Base-by-base conservation (phyloP, 1,140 invertebrate species). In the Melitaea cinxia region DNA sequence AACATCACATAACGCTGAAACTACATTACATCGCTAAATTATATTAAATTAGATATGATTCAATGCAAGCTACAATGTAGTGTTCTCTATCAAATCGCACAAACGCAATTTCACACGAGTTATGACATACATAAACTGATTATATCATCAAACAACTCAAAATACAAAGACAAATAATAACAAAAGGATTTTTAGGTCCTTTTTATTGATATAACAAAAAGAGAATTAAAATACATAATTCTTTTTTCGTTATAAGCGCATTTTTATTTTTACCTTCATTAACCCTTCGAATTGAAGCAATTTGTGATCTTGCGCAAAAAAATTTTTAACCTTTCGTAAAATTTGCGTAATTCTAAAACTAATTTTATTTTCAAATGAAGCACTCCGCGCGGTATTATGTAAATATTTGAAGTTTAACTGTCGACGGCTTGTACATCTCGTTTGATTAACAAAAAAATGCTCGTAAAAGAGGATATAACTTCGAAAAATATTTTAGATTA, bases 291-390 rank as follows among this genome's bases (percentile, higher is more conserved):
- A 33, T 59, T 52, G 54, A 58, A 66, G 26, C 15, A 54, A 66
- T 55, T 59, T 53, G 45, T 55, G 23, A 39, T 54, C 19, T 33
- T 33, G 42, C 12, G 0, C 17, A 19, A 49, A 12, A 28, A 37
- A 57, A 63, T 64, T 64, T 42, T 64, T 24, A 64, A 68, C 66
- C 66, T 68, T 64, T 64, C 47, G 33, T 39, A 9, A 12, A 59
- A 68, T 68, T 68, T 64, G 9, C 66, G 64, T 68, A 58, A 58
- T 64, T 68, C 55, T 63, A 68, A 64, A 68, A 57, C 60, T 52
- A 64, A 68, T 58, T 68, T 42, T 50, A 35, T 68, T 68, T 68
- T 68, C 50, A 68, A 64, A 63, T 59, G 63, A 56, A 56, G 49
- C 50, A 49, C 37, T 42, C 37, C 49, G 28, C 60, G 49, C 53